Percentiles rank a stretch among this genome's conserved stretches.
These are phyloP conservation scores for Pseudoips prasinana DNA, from an alignment of 2,888 invertebrate species.

Conservation along the genomic window DNA sequence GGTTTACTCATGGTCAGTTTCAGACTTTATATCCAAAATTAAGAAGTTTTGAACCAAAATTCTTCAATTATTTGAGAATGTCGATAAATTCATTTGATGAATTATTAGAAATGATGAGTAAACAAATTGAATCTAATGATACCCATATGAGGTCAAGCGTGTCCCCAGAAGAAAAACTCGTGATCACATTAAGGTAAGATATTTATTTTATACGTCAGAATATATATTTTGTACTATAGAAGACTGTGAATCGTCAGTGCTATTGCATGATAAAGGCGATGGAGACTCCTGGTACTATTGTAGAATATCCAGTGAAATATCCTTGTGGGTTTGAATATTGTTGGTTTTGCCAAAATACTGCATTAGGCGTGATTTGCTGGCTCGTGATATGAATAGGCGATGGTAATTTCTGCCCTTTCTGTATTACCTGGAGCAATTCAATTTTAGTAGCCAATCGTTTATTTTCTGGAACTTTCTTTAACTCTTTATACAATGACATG, in stretches of 20 bases:
- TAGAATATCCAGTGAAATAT: conserved; percentile 30
- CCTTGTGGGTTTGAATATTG: conserved; percentile 30
- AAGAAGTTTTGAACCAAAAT: conserved; percentile 32
- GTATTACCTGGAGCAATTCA: conserved; percentile 34
- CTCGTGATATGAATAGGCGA: conserved; percentile 22
- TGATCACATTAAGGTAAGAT: conserved; percentile 33
- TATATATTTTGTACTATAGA: conserved; percentile 26
- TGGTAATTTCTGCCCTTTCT: conserved; percentile 31
- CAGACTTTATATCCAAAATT: conserved; percentile 40
- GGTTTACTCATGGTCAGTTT: conserved; percentile 29
- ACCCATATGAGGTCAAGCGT: conserved; percentile 24
- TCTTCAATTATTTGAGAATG: conserved; percentile 41
- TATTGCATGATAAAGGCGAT: conserved; percentile 21
- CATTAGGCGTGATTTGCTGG: conserved; percentile 31
- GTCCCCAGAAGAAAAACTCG: conserved; percentile 34
- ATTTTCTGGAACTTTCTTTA: conserved; percentile 36
- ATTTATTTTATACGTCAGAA: conserved; percentile 26
- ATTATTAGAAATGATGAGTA: conserved; percentile 32
- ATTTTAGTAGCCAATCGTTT: conserved; percentile 34
- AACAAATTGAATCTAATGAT: conserved; percentile 30
- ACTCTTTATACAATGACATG: conserved; percentile 37
- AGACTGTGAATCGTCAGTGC: conserved; percentile 20
- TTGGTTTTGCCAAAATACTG: conserved; percentile 25
- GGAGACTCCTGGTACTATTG: conserved; percentile 22
- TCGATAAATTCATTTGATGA: conserved; percentile 40